Conservation (phyloP, 2,888 invertebrate genomes). For the Agonopterix alstromeriana region DNA sequence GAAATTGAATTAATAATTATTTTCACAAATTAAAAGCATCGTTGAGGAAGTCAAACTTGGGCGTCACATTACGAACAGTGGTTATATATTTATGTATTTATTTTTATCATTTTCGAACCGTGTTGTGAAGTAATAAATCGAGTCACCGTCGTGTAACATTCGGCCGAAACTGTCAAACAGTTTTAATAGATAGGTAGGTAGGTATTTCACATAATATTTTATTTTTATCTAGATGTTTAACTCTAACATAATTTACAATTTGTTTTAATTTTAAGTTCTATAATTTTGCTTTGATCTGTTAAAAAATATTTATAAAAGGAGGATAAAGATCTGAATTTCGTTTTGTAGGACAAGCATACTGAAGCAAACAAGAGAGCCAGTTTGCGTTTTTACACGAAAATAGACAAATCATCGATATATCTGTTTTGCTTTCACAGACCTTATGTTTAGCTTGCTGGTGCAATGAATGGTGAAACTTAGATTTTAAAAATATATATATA, state of each 20-base stretch:
- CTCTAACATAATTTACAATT: slow-evolving; percentile 61
- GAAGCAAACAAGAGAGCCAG: no score
- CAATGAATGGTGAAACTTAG: no score
- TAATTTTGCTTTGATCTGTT: slow-evolving; percentile 76
- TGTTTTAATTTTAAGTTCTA: slow-evolving; percentile 61
- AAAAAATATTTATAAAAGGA: slow-evolving; percentile 27
- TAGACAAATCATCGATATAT: no score
- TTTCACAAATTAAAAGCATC: no score
- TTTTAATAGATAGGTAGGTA: slow-evolving; percentile 40
- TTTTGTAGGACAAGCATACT: slow-evolving; percentile 11
- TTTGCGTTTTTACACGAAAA: no score
- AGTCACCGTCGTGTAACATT: slow-evolving; percentile 49
- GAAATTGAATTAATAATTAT: no score
- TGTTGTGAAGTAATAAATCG: slow-evolving; percentile 52
- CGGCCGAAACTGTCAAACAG: slow-evolving; percentile 57
- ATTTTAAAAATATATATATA: no score
- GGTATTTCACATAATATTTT: slow-evolving; percentile 62
- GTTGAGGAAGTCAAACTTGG: no score
- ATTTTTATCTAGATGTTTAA: slow-evolving; percentile 55
- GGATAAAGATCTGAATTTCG: slow-evolving; percentile 58
- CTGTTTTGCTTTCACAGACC: no score
- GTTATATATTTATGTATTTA: slow-evolving; percentile 10
- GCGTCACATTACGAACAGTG: slow-evolving; percentile 13
- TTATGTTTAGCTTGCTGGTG: no score
- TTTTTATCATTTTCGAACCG: slow-evolving; percentile 30